Evolutionary conservation across 2,113 vertebrate species (phyloP).

Genomic region (Microcebus jonahi): DNA sequence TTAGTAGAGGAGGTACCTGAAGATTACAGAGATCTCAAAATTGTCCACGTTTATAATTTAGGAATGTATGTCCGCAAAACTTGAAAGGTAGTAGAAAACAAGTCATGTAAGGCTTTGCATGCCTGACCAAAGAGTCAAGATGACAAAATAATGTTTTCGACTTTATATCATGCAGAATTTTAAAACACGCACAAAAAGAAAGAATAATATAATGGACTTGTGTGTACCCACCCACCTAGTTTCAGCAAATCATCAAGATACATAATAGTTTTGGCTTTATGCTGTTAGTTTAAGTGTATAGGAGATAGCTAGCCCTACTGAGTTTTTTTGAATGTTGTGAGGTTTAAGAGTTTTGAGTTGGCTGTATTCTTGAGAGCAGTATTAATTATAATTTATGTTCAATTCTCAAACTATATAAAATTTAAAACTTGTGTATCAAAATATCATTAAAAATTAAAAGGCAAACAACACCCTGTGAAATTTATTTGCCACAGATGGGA

Average conservation of each 20-base stretch:
- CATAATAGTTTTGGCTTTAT: not conserved
- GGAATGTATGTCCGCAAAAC: not conserved
- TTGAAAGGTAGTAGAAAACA: not conserved
- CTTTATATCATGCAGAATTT: not conserved
- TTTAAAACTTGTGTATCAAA: not conserved
- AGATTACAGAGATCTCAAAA: not conserved
- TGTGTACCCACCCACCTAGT: not conserved
- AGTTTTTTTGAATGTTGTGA: not conserved
- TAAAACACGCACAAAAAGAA: not conserved
- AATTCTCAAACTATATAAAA: not conserved
- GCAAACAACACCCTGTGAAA: not conserved
- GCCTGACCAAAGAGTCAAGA: not conserved
- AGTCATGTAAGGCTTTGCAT: not conserved
- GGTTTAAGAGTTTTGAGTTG: not conserved
- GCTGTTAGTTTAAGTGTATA: not conserved
- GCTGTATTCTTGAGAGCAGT: not conserved
- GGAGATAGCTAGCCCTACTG: not conserved
- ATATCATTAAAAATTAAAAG: slow-evolving; percentile 27
- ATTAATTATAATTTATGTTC: not conserved
- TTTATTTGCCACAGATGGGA: slow-evolving; percentile 17
- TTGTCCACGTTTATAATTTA: not conserved
- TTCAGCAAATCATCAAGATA: not conserved
- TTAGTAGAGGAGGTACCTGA: not conserved
- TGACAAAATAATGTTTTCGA: not conserved
- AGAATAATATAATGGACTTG: not conserved